These are phyloP conservation scores for Nephrocerus scutellatus DNA, from an alignment of 2,888 invertebrate species.

Conservation along the genomic window DNA sequence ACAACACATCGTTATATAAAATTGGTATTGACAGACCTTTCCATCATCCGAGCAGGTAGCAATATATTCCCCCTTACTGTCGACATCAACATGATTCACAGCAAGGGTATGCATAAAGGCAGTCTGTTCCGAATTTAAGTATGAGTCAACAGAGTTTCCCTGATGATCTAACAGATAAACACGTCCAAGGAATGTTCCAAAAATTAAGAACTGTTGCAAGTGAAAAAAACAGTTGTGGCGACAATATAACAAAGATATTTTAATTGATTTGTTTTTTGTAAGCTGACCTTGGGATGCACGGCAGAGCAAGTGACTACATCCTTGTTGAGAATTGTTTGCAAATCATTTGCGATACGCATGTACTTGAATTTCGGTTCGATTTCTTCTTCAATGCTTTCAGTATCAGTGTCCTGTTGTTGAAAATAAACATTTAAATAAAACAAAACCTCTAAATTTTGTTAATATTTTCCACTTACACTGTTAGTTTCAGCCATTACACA, in stretches of 20 bases:
- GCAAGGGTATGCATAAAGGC: slow-evolving; percentile 73
- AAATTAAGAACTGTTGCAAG: slow-evolving; percentile 81
- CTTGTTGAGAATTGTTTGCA: slow-evolving; percentile 73
- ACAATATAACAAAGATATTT: too few species aligned
- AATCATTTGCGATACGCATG: slow-evolving; percentile 79
- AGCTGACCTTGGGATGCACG: slow-evolving; percentile 76
- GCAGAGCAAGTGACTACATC: slow-evolving; percentile 86
- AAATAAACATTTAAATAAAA: too few species aligned
- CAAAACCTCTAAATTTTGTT: too few species aligned
- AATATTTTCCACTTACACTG: too few species aligned
- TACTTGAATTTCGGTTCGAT: slow-evolving; percentile 88
- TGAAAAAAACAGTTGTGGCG: slow-evolving; percentile 22
- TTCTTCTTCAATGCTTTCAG: slow-evolving; percentile 50
- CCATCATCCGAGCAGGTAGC: slow-evolving; percentile 91
- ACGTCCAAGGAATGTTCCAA: slow-evolving; percentile 88
- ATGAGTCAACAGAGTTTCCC: slow-evolving; percentile 65
- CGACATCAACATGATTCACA: slow-evolving; percentile 92
- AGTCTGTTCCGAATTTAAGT: slow-evolving; percentile 50
- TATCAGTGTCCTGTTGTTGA: slow-evolving; percentile 31
- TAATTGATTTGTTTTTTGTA: not conserved
- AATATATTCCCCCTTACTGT: slow-evolving; percentile 86
- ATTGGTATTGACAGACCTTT: slow-evolving; percentile 50
- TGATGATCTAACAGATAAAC: slow-evolving; percentile 88
- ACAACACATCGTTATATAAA: not conserved
- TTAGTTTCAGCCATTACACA: too few species aligned